Percentiles rank a stretch among this genome's conserved stretches.
phyloP scores from a whole-genome alignment of 2,888 invertebrate species.

The Nudaria mundana region DNA sequence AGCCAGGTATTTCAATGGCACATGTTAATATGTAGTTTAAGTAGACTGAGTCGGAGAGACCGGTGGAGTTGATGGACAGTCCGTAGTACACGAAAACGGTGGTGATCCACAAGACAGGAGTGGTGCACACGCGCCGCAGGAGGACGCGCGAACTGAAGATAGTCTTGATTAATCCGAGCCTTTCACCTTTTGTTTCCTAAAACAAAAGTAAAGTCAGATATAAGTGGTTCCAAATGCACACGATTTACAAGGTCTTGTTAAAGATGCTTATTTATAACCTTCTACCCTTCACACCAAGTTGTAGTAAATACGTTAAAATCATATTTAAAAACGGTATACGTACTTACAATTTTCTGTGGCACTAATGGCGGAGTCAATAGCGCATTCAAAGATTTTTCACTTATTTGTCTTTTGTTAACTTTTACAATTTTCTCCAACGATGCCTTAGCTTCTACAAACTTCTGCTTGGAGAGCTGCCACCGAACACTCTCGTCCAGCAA shows the following conservation, averaged over 20 bases:
- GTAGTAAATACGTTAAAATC: too few species aligned
- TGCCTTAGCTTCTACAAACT: constrained; percentile 81
- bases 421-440: constrained; percentile 83
- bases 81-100: constrained; percentile 91
- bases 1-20: constrained; percentile 87
- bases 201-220: too few species aligned
- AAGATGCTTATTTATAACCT: too few species aligned
- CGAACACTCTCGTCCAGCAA: constrained; percentile 84
- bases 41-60: constrained; percentile 87
- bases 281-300: too few species aligned
- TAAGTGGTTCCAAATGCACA: too few species aligned
- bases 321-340: too few species aligned
- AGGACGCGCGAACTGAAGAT: constrained; percentile 75
- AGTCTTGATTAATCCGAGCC: constrained; percentile 36
- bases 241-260: too few species aligned
- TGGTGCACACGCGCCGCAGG: constrained; percentile 81
- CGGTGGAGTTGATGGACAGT: constrained; percentile 87
- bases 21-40: constrained; percentile 85
- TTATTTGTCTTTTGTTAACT: constrained; percentile 80
- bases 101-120: constrained; percentile 89
- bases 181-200: constrained; percentile 4
- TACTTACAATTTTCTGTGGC: constrained; percentile 8
- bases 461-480: constrained; percentile 87
- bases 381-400: constrained; percentile 70
- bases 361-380: constrained; percentile 61